Percentiles rank a stretch among this genome's conserved stretches.
Conservation (phyloP, 2,113 vertebrate species). For the Merops nubicus region DNA sequence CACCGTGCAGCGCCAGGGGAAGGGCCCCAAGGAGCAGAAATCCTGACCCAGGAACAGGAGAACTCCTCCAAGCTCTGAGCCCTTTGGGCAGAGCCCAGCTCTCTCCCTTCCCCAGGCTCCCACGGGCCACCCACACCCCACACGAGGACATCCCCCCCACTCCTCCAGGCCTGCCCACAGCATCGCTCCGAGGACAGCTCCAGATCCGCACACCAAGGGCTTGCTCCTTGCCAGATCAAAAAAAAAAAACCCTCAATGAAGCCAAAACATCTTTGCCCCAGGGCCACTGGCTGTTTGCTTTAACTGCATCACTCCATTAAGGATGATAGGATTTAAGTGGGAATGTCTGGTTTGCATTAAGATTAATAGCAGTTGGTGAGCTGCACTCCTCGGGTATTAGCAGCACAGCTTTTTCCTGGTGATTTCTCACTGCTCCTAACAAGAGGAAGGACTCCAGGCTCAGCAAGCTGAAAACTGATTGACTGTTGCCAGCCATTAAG, state of each 20-base stretch:
- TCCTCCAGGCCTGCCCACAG: background rate
- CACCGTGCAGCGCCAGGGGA: background rate
- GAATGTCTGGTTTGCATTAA: constrained; percentile 36
- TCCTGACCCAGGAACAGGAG: background rate
- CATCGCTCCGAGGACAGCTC: too few relatives aligned
- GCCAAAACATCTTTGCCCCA: constrained; percentile 1
- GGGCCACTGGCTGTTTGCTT: constrained; percentile 7
- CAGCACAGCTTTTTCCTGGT: background rate
- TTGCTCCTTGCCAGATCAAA: background rate
- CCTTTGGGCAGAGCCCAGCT: background rate
- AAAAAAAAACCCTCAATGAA: background rate
- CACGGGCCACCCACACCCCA: background rate
- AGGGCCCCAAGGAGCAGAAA: background rate
- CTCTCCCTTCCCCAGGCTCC: background rate
- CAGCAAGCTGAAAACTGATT: background rate
- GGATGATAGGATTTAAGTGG: background rate
- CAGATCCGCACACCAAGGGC: too few relatives aligned
- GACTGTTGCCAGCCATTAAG: background rate
- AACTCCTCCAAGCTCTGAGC: background rate
- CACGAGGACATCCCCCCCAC: fast-evolving
- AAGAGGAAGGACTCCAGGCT: background rate
- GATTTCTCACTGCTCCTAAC: constrained; percentile 5
- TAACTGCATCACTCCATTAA: constrained; percentile 31
- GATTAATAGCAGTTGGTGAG: constrained; percentile 37
- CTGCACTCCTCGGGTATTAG: constrained; percentile 27